Base-by-base conservation (phyloP, 2,888 invertebrate genomes). In the Junonia oenone region DNA sequence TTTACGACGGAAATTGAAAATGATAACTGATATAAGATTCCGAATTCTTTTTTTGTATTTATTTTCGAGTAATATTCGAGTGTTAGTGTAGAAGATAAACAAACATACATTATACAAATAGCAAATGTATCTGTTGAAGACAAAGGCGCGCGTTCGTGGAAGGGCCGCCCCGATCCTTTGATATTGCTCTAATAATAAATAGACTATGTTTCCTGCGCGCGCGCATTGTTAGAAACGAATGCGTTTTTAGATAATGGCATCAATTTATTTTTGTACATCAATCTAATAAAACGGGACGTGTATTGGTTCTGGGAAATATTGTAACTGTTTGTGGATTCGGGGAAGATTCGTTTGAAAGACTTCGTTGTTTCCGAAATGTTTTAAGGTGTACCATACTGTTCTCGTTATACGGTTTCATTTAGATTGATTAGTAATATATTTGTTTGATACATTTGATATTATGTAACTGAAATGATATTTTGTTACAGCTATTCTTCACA, bases 131-230 rank as follows among this genome's bases (percentile, higher is more conserved):
- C 53, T 62, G 69, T 64, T 59, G 59, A 57, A 59, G 50, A 61
- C 72, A 71, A 72, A 71, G 69, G 66, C 63, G 60, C 59, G 62
- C 56, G 56, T 74, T 74, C 74, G 62, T 46, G 65, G 75, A 76
- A 76, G 56, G 56, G 57, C 54, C 63, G 67, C 58, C 56, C 22
- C 57, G 56, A 63, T 68, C 71, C 76, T 77, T 77, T 77, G 77
- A 77, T 77, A 73, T 74, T 63, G 66, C 63, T 67, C 68, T 64
- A 76, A 75, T 73, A 77, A 77, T 68, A 77, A 77, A 77, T 73
- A 76, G 64, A 67, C 55, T 50, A 56, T 60, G 59, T 51, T 63
- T 56, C 56, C 59, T 56, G 56, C 51, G 59, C 45, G 17, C 50
- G 57, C 55, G 52, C 58, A 58, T 58, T 61, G 58, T 58, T 53